Conservation (phyloP, 2,113 vertebrate species). For the Calonectris borealis region DNA sequence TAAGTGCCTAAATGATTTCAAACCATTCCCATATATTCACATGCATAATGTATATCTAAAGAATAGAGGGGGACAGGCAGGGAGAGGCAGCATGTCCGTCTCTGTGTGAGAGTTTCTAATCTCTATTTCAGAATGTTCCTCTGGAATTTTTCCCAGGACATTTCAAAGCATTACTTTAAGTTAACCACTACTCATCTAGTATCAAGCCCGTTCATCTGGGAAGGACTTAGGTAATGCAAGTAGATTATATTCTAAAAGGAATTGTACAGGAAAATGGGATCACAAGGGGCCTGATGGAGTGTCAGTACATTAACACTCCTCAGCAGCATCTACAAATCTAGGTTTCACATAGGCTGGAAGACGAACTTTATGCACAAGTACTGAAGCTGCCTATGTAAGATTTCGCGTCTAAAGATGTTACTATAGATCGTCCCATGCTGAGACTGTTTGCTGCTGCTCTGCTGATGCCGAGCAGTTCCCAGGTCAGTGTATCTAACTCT, state of each 20-base stretch:
- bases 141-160: conserved; percentile 57
- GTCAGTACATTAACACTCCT: conserved; percentile 69
- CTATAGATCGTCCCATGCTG: background rate
- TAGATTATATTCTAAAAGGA: conserved; percentile 7
- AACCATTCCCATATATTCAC: conserved; percentile 4
- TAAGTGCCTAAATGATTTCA: conserved; percentile 42
- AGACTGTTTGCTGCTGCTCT: background rate
- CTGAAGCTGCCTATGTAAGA: background rate
- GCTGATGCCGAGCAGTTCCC: background rate
- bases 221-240: conserved; percentile 25
- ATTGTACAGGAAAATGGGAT: conserved; percentile 34
- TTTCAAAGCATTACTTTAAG: conserved; percentile 52
- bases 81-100: background rate
- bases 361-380: background rate
- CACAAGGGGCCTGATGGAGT: background rate
- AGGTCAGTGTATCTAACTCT: background rate
- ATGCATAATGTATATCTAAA: background rate
- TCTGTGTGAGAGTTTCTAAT: conserved; percentile 36
- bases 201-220: conserved; percentile 2
- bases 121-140: conserved; percentile 45
- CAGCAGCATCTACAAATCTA: background rate
- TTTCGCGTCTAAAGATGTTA: background rate
- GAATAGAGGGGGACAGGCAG: background rate
- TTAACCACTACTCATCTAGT: conserved; percentile 38
- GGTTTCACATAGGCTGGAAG: background rate